These are phyloP conservation scores for Drosophila athabasca DNA, from an alignment of 1,140 invertebrate genomes.

Conservation along the genomic window DNA sequence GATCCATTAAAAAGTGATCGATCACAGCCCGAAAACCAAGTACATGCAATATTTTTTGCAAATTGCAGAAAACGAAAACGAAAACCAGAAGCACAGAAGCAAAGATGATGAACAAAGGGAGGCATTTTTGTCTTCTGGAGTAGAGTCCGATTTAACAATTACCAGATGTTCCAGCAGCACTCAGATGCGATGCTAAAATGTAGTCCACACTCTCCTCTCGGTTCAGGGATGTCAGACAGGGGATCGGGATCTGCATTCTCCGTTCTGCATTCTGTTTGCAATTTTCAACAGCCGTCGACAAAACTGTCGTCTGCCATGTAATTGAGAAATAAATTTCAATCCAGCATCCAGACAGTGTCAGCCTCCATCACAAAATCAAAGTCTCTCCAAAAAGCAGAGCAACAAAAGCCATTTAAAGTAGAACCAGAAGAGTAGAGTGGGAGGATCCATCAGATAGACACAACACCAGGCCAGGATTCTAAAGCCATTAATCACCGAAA, in stretches of 20 bases:
- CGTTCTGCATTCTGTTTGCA: constrained; percentile 8
- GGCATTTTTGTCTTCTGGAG: constrained; percentile 67
- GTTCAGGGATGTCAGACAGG: constrained; percentile 34
- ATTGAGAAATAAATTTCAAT: constrained; percentile 74
- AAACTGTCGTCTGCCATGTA: constrained; percentile 73
- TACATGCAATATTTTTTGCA: constrained; percentile 44
- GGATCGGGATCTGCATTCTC: constrained; percentile 4
- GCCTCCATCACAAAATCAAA: constrained; percentile 48
- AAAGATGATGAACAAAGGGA: constrained; percentile 67
- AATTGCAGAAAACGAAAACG: constrained; percentile 35
- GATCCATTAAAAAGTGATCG: constrained; percentile 75
- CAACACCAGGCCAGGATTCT: background rate
- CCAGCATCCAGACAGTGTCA: constrained; percentile 18
- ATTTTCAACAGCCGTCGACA: constrained; percentile 42
- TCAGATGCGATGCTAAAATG: constrained; percentile 33
- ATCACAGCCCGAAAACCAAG: constrained; percentile 53
- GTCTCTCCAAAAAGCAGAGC: constrained; percentile 27
- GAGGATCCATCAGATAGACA: constrained; percentile 20
- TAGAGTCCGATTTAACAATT: constrained; percentile 65
- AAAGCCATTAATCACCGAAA: constrained; percentile 58
- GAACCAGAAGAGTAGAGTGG: constrained; percentile 1
- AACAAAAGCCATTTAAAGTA: constrained; percentile 49
- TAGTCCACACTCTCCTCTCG: constrained; percentile 22
- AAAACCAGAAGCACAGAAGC: constrained; percentile 35
- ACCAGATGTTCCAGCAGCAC: constrained; percentile 65